Conservation (phyloP, 2,113 vertebrate genomes). For the Erinaceus europaeus region DNA sequence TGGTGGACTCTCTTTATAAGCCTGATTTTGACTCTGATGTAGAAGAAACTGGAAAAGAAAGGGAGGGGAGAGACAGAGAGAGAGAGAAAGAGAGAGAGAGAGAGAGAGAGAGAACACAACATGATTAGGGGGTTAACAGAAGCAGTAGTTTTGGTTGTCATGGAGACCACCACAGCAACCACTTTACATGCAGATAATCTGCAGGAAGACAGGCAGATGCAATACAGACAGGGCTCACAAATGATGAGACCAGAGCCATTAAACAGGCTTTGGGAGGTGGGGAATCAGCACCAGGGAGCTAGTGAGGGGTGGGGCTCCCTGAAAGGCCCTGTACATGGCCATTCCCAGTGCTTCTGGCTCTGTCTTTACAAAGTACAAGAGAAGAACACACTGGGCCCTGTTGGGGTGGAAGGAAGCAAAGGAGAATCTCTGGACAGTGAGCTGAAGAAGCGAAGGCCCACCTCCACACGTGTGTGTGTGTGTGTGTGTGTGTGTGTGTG, state of each 20-base stretch:
- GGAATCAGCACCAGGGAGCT: neutral
- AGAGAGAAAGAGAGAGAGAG: neutral
- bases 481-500: too few relatives aligned
- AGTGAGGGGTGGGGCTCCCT: neutral
- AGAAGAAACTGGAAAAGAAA: too few relatives aligned
- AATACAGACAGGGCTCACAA: neutral
- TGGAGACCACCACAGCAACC: slow-evolving; percentile 49
- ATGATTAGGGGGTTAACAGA: slow-evolving; percentile 56
- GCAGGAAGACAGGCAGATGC: neutral
- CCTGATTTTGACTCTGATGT: slow-evolving; percentile 7
- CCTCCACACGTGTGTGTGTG: too few relatives aligned
- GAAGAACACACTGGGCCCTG: too few relatives aligned
- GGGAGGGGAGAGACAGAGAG: too few relatives aligned
- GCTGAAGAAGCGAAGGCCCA: too few relatives aligned
- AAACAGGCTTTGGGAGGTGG: neutral
- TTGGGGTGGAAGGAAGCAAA: too few relatives aligned
- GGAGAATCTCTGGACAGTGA: too few relatives aligned
- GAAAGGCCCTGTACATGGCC: too few relatives aligned
- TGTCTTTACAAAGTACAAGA: too few relatives aligned
- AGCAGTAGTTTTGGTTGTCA: slow-evolving; percentile 59
- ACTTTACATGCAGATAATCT: slow-evolving; percentile 57
- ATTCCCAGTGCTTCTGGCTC: too few relatives aligned
- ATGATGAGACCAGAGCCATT: neutral
- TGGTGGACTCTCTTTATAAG: neutral
- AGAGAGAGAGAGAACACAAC: neutral